Conservation (phyloP, 2,797 vertebrate species). For the Rhabdophis nuchalis region DNA sequence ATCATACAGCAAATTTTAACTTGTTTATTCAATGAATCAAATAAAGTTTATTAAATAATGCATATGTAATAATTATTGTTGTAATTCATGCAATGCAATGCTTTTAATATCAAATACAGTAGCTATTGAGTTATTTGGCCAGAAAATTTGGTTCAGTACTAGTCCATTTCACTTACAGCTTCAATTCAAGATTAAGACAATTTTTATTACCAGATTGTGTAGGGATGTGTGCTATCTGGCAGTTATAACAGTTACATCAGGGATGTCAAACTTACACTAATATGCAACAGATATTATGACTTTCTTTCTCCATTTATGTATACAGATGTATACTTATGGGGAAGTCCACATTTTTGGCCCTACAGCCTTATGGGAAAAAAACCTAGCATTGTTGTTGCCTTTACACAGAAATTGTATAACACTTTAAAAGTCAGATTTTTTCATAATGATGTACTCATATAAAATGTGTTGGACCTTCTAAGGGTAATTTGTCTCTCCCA, state of each 20-base stretch:
- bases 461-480: not conserved
- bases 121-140: not conserved
- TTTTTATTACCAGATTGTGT: not conserved
- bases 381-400: not conserved
- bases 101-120: not conserved
- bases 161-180: not conserved
- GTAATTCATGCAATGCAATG: constrained; percentile 1
- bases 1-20: not conserved
- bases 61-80: constrained; percentile 5
- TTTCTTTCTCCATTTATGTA: not conserved
- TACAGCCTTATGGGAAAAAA: not conserved
- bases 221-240: not conserved
- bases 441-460: not conserved
- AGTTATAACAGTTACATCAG: not conserved
- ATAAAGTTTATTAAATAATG: not conserved
- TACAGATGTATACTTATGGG: not conserved
- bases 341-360: not conserved
- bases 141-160: not conserved
- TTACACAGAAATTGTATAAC: not conserved
- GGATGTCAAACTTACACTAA: not conserved
- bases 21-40: not conserved
- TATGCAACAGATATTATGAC: not conserved
- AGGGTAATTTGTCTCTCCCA: not conserved
- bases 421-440: not conserved
- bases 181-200: not conserved